Conservation (phyloP, 1,140 invertebrate species). For the Diuraphis noxia region DNA sequence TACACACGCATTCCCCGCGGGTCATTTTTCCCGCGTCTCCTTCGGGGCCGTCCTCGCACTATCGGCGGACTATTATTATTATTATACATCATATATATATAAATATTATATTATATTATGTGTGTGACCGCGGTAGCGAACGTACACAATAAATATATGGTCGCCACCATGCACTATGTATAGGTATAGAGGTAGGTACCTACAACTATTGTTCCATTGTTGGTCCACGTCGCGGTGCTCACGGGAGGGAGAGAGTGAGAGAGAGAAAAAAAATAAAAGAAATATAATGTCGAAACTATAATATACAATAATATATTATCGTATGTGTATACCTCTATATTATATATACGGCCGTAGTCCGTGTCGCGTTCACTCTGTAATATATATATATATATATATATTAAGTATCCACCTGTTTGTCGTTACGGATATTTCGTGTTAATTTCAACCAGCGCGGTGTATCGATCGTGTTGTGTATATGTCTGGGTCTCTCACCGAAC, state of each 20-base stretch:
- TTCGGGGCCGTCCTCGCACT: background rate
- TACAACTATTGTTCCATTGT: slow-evolving; percentile 48
- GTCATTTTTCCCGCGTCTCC: slow-evolving; percentile 4
- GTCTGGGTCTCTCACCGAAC: slow-evolving; percentile 13
- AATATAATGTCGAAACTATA: slow-evolving; percentile 22
- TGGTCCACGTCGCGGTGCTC: background rate
- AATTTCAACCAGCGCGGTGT: background rate
- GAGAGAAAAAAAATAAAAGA: background rate
- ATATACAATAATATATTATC: slow-evolving; percentile 8
- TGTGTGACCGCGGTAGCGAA: slow-evolving; percentile 36
- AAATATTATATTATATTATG: background rate
- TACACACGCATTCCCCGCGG: slow-evolving; percentile 11
- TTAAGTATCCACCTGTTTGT: slow-evolving; percentile 34
- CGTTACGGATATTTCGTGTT: slow-evolving; percentile 32
- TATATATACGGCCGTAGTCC: background rate
- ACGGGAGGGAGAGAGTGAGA: background rate
- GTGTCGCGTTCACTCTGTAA: slow-evolving; percentile 21
- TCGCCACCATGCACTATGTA: background rate
- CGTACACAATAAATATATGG: background rate
- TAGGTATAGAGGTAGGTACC: background rate
- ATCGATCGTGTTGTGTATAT: background rate
- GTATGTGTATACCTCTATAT: background rate
- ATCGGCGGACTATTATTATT: slow-evolving; percentile 16
- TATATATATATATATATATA: background rate
- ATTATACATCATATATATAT: background rate